phyloP scores from a whole-genome alignment of 2,888 invertebrate species.

The Lacanobia wlatinum region DNA sequence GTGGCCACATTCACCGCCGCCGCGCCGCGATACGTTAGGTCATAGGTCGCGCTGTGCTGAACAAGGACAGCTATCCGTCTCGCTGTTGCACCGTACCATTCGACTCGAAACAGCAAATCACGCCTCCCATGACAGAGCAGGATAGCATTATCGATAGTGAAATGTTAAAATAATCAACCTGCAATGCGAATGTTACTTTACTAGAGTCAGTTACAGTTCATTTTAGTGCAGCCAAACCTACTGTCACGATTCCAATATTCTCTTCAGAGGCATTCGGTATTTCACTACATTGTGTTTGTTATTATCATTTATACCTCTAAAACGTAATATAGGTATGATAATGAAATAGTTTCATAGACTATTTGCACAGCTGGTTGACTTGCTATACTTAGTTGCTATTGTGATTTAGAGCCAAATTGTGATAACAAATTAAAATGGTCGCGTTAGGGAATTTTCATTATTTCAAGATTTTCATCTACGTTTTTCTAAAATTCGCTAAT shows the following conservation, averaged over 20 bases:
- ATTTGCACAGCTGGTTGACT: conserved; percentile 71
- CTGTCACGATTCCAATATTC: conserved; percentile 85
- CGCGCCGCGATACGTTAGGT: conserved; percentile 86
- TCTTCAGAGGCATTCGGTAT: conserved; percentile 82
- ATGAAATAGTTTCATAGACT: conserved; percentile 77
- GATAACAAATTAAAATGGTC: conserved; percentile 35
- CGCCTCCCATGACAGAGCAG: conserved; percentile 86
- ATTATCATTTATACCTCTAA: conserved; percentile 76
- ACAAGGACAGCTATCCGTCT: conserved; percentile 85
- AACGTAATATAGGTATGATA: conserved; percentile 74
- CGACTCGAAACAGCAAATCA: conserved; percentile 87
- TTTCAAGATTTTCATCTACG: neutral
- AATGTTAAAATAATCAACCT: conserved; percentile 80
- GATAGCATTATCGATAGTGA: conserved; percentile 87
- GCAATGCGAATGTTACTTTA: conserved; percentile 82
- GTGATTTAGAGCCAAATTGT: conserved; percentile 45
- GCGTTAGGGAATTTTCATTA: conserved; percentile 3
- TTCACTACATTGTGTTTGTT: conserved; percentile 85
- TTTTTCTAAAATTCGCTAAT: neutral
- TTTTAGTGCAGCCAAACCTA: conserved; percentile 64
- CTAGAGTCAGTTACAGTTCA: conserved; percentile 73
- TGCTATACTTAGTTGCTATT: conserved; percentile 46
- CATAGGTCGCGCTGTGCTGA: conserved; percentile 86
- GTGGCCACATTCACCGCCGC: conserved; percentile 82
- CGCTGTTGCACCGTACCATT: conserved; percentile 81